A percentile compares a stretch with the other conserved stretches of the same genome.
These are phyloP conservation scores for Lithosia quadra DNA, from an alignment of 2,888 invertebrate species.

Conservation along the genomic window DNA sequence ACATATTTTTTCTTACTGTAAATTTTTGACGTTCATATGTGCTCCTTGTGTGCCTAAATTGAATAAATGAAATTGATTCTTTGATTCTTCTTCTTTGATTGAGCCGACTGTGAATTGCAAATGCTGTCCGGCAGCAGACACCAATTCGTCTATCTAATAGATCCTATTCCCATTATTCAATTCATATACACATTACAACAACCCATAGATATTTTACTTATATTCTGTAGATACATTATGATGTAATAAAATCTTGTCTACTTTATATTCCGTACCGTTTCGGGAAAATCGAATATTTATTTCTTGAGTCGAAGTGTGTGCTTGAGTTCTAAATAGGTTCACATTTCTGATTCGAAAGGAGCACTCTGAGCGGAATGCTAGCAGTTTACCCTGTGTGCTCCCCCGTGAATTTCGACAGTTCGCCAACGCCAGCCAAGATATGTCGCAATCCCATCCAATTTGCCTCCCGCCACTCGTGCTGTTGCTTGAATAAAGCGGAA, in stretches of 20 bases:
- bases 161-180: constrained; percentile 3
- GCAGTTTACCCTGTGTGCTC: constrained; percentile 76
- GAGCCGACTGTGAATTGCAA: not conserved
- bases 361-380: constrained; percentile 71
- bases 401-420: constrained; percentile 79
- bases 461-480: constrained; percentile 78
- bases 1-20: too few species aligned
- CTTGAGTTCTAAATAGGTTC: constrained; percentile 69
- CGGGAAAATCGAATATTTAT: constrained; percentile 47
- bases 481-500: constrained; percentile 81
- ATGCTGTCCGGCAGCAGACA: not conserved
- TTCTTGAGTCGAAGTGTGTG: constrained; percentile 42
- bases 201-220: not conserved
- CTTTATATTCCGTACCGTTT: constrained; percentile 34
- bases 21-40: too few species aligned
- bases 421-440: constrained; percentile 77
- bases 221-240: not conserved
- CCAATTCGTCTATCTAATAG: not conserved
- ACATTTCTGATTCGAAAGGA: constrained; percentile 68
- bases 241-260: constrained; percentile 27
- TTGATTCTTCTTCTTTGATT: too few species aligned
- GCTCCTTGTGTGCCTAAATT: too few species aligned
- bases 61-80: too few species aligned
- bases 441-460: constrained; percentile 85
- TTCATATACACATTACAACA: not conserved